These are phyloP conservation scores for Danio tinwini DNA, from an alignment of 2,797 vertebrate species.

Conservation along the genomic window DNA sequence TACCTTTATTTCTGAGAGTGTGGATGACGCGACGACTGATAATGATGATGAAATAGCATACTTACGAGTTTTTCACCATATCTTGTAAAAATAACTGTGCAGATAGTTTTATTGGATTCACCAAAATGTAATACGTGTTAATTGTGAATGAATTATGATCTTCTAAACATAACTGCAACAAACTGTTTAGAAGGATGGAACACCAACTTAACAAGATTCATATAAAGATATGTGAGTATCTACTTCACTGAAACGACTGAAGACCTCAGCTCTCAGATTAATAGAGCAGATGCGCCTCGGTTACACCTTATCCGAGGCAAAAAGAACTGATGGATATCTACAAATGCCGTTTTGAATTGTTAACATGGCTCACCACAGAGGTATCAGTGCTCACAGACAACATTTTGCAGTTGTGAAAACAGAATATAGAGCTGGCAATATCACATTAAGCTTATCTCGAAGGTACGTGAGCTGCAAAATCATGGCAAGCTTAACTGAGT, in stretches of 20 bases:
- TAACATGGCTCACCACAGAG: background rate
- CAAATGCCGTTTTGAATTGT: background rate
- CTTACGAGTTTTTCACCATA: no score
- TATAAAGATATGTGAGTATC: background rate
- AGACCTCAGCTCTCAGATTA: constrained; percentile 6
- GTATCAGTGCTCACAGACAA: constrained; percentile 11
- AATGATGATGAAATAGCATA: no score
- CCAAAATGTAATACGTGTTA: no score
- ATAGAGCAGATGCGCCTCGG: background rate
- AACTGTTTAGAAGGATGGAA: no score
- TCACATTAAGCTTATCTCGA: constrained; percentile 42
- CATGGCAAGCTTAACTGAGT: background rate
- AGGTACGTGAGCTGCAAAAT: constrained; percentile 33
- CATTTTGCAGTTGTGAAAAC: constrained; percentile 29
- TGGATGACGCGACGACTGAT: no score
- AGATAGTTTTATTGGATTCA: no score
- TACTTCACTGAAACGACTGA: background rate
- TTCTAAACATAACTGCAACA: no score
- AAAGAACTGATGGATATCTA: background rate
- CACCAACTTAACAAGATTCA: background rate
- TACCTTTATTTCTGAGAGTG: no score
- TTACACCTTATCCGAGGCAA: constrained; percentile 4
- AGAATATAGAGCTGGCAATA: constrained; percentile 35
- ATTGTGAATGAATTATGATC: no score
- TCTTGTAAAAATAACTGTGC: no score